Evolutionary conservation across 2,888 invertebrate genomes (phyloP).

Genomic region (Heteromyza rotundicornis): DNA sequence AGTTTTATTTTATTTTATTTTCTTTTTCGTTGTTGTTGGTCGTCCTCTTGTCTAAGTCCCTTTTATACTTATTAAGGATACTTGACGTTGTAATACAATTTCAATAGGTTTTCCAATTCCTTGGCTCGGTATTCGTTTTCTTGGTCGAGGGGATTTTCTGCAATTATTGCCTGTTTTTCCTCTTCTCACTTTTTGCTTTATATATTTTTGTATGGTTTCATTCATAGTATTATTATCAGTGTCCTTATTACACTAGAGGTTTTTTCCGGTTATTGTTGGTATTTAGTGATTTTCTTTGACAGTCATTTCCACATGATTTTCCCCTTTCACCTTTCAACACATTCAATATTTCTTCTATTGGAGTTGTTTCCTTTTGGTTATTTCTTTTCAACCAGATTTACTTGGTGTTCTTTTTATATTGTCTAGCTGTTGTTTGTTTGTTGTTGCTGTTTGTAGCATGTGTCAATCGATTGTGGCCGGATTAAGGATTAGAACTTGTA

Average conservation of each 20-base stretch:
- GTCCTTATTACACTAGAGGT: slow-evolving; percentile 12
- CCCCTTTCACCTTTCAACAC: slow-evolving; percentile 44
- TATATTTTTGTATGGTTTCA: slow-evolving; percentile 25
- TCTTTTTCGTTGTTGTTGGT: neutral
- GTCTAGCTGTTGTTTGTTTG: slow-evolving; percentile 26
- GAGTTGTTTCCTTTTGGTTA: slow-evolving; percentile 28
- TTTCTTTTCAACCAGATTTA: too few species aligned
- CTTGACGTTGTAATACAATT: too few species aligned
- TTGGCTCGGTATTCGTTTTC: too few species aligned
- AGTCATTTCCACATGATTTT: slow-evolving; percentile 54
- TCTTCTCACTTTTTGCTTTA: too few species aligned
- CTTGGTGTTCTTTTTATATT: neutral
- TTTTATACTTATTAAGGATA: too few species aligned
- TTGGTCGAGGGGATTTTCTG: too few species aligned
- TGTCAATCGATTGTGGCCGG: slow-evolving; percentile 30
- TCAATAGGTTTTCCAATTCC: too few species aligned
- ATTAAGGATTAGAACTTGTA: slow-evolving; percentile 32
- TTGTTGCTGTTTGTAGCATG: slow-evolving; percentile 23
- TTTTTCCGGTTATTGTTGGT: neutral
- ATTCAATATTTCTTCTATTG: slow-evolving; percentile 20
- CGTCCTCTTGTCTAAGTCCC: slow-evolving; percentile 17
- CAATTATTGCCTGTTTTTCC: too few species aligned
- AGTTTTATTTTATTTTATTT: neutral
- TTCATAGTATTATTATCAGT: slow-evolving; percentile 14
- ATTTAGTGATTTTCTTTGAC: slow-evolving; percentile 15